Evolutionary conservation across 2,113 vertebrate genomes (phyloP).

Genomic region (Rhombomys opimus): DNA sequence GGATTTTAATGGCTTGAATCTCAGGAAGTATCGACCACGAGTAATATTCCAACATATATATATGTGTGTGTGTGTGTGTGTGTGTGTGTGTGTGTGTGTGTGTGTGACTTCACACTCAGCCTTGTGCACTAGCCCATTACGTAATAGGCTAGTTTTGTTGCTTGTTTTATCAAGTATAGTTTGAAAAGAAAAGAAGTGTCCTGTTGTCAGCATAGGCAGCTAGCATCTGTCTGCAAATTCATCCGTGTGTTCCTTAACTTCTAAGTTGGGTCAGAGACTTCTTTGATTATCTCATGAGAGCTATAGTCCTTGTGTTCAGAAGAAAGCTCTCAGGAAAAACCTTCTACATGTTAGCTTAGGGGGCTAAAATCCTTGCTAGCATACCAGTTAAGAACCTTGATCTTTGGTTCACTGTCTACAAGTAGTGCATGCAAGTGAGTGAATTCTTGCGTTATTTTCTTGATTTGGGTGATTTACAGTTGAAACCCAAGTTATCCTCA

Average conservation of each 20-base stretch:
- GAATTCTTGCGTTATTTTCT: constrained; percentile 54
- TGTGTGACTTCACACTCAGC: neutral
- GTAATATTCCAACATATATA: neutral
- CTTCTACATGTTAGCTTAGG: neutral
- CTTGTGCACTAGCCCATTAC: neutral
- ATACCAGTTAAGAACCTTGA: neutral
- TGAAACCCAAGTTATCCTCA: constrained; percentile 31
- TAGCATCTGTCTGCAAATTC: neutral
- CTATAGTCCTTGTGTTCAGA: neutral
- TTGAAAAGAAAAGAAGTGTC: neutral
- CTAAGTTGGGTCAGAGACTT: neutral
- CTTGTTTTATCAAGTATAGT: neutral
- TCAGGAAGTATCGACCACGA: neutral
- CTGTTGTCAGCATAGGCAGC: neutral
- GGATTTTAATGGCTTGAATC: neutral
- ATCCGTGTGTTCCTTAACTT: neutral
- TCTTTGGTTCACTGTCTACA: neutral
- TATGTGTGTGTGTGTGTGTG: too few species aligned
- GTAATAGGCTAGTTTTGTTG: neutral
- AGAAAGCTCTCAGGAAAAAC: neutral
- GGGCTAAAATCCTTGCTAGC: neutral
- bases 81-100: too few species aligned
- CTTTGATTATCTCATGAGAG: constrained; percentile 32
- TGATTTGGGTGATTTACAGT: constrained; percentile 34
- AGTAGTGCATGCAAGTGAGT: neutral